Evolutionary conservation across 2,888 invertebrate species (phyloP).

Genomic region (Melanotus villosus): DNA sequence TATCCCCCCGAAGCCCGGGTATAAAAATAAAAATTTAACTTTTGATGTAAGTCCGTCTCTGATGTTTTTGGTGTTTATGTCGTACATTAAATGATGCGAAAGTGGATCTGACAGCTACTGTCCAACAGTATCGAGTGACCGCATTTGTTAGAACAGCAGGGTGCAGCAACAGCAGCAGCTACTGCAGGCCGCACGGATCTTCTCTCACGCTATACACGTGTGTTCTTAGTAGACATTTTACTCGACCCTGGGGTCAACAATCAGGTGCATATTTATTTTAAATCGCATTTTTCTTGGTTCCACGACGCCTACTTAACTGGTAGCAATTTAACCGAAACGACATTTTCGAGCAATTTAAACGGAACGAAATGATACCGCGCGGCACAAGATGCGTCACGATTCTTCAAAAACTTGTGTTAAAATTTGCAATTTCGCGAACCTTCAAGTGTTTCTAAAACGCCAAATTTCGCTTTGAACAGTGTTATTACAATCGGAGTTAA

Average conservation of each 20-base stretch:
- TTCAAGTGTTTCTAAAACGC: slow-evolving; percentile 36
- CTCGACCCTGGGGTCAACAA: slow-evolving; percentile 39
- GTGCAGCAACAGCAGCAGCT: too few species aligned
- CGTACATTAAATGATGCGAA: slow-evolving; percentile 33
- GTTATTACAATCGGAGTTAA: slow-evolving; percentile 31
- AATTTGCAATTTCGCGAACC: slow-evolving; percentile 16
- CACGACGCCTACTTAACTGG: slow-evolving; percentile 23
- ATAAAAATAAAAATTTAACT: too few species aligned
- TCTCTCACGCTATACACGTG: slow-evolving; percentile 48
- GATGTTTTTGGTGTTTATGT: slow-evolving; percentile 9
- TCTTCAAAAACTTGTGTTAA: slow-evolving; percentile 14
- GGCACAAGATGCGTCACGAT: slow-evolving; percentile 33
- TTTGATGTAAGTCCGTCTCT: not conserved
- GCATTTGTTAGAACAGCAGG: slow-evolving; percentile 58
- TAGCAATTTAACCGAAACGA: slow-evolving; percentile 6
- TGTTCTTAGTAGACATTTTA: slow-evolving; percentile 30
- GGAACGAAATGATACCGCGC: slow-evolving; percentile 27
- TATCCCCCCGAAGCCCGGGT: too few species aligned
- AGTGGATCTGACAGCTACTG: slow-evolving; percentile 42
- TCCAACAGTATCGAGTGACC: slow-evolving; percentile 54
- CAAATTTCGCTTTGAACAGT: slow-evolving; percentile 27
- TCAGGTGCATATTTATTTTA: slow-evolving; percentile 36
- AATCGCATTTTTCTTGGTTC: slow-evolving; percentile 19
- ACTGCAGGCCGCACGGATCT: slow-evolving; percentile 48
- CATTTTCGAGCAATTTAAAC: slow-evolving; percentile 18